A percentile compares a stretch with the other conserved stretches of the same genome.
These are phyloP conservation scores for Orientallactaga bullata DNA, from an alignment of 2,113 vertebrate species.

Conservation along the genomic window DNA sequence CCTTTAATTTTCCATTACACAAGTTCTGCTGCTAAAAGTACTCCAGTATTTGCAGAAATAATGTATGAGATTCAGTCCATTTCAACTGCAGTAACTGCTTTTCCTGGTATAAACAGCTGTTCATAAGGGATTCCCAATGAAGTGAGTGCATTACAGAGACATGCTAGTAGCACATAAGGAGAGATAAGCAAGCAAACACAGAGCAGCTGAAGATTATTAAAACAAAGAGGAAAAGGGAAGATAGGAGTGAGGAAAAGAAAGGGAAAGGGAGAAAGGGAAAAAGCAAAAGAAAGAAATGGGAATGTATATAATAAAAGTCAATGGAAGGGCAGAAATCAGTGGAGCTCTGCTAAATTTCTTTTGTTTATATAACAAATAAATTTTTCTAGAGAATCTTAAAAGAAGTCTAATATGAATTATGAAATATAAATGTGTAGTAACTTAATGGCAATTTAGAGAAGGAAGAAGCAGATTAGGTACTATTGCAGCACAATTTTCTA, in stretches of 20 bases:
- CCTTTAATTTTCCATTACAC: background rate
- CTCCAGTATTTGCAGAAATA: constrained; percentile 35
- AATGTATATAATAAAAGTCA: background rate
- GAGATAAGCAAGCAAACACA: background rate
- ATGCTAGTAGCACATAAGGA: background rate
- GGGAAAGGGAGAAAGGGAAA: background rate
- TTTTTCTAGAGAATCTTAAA: background rate
- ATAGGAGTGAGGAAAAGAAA: background rate
- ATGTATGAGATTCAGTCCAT: constrained; percentile 16
- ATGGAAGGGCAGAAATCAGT: background rate
- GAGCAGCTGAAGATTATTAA: background rate
- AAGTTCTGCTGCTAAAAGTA: constrained; percentile 10
- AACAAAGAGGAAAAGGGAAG: background rate
- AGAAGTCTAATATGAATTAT: background rate
- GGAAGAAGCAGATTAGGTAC: background rate
- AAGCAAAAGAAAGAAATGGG: background rate
- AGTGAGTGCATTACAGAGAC: constrained; percentile 13
- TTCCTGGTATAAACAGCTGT: constrained; percentile 46
- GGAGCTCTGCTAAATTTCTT: background rate
- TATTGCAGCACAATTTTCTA: background rate
- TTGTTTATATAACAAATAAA: background rate
- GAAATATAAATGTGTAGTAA: background rate
- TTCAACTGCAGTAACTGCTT: constrained; percentile 49
- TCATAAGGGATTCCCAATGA: constrained; percentile 32
- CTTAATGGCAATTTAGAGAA: background rate